Base-by-base conservation (phyloP, 2,888 invertebrate species). In the Ligdia adustata region DNA sequence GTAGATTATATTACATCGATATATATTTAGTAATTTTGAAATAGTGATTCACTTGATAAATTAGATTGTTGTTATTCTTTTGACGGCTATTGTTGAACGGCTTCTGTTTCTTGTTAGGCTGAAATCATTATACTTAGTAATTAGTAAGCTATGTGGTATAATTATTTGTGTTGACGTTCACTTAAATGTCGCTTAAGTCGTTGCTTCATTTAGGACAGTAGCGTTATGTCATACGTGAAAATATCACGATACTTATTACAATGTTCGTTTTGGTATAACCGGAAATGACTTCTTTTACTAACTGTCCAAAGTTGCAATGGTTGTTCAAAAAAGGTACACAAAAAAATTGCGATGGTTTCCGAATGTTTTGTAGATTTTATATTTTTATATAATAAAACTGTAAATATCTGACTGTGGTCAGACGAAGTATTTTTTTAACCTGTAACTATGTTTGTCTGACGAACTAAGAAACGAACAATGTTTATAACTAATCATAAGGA, bases 151-250 rank as follows among this genome's bases (percentile, higher is more conserved):
- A 44, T 45, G 32, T 33, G 18, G 26, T 27, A 32, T 33, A 45
- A 45, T 45, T 45, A 20, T 11, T 32, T 37, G 9, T 14, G 28
- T 32, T 35, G 29, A 43, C 42, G 24, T 37, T 33, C 11, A 15
- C 18, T 43, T 37, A 31, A 24, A 39, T 39, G 27, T 33, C 33
- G 27, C 16, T 28, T 45, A 45, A n/a, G 20, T 6, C 18, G 44
- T 45, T 45, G 33, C 39, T 27, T 32, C 28, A 38, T 27, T 39
- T 27, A 39, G 38, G 26, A 39, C 45, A 33, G n/a, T 22, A 14
- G n/a, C 35, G 11, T 35, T 43, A 31, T 31, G 13, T 31, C 28
- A 35, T 13, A 5, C 5, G 6, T 28, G n/a, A 43, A 27, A 32
- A 14, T 9, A 20, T 1, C 16, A 18, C 7, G 2, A 4, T 20